Percentiles rank a stretch among this genome's conserved stretches.
These are phyloP conservation scores for Dermochelys coriacea DNA, from an alignment of 2,797 vertebrate species.

Conservation along the genomic window DNA sequence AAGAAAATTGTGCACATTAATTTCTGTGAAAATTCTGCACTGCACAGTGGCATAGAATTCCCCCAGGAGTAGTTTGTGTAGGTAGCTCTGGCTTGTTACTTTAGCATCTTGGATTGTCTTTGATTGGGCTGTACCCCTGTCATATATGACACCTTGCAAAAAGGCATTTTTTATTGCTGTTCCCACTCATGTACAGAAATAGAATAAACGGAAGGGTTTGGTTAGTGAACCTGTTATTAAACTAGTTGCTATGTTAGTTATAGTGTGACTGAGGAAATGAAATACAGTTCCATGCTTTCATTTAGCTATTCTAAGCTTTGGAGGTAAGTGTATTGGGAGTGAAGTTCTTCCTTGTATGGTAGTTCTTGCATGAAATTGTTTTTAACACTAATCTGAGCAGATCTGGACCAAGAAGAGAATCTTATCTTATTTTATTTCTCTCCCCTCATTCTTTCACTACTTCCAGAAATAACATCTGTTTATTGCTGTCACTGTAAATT, in stretches of 20 bases:
- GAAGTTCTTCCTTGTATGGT: background rate
- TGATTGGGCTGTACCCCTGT: background rate
- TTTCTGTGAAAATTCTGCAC: too few species aligned
- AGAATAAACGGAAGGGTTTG: background rate
- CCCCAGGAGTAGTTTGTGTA: background rate
- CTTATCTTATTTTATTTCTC: background rate
- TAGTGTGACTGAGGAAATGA: background rate
- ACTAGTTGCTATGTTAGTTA: background rate
- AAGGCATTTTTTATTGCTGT: background rate
- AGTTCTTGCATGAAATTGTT: background rate
- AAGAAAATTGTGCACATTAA: too few species aligned
- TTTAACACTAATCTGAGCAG: background rate
- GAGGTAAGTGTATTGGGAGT: background rate
- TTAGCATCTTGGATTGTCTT: background rate
- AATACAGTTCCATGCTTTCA: background rate
- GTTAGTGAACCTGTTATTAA: background rate
- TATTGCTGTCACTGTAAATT: background rate
- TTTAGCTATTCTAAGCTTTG: background rate
- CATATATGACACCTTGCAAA: background rate
- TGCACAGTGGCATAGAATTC: too few species aligned
- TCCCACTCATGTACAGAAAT: background rate
- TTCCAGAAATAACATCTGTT: background rate
- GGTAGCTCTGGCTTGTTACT: background rate
- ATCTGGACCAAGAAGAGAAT: background rate
- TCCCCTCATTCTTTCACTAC: background rate